Evolutionary conservation across 1,140 invertebrate species (phyloP).

Genomic region (Nasonia vitripennis): DNA sequence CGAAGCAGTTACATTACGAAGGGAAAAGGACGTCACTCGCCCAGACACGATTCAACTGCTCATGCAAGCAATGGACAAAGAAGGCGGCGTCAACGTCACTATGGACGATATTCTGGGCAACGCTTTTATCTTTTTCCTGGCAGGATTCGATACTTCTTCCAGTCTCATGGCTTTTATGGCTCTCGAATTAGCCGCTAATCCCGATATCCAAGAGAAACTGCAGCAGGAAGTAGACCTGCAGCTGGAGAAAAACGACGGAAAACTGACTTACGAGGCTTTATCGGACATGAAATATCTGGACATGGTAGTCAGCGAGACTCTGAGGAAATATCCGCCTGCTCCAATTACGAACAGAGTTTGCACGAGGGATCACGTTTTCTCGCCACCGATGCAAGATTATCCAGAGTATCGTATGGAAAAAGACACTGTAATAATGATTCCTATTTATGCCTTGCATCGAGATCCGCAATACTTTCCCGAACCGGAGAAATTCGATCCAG

Average conservation of each 20-base stretch:
- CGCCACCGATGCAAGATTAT: conserved; percentile 41
- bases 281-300: conserved; percentile 61
- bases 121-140: conserved; percentile 68
- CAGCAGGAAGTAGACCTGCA: conserved; percentile 65
- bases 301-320: conserved; percentile 70
- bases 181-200: conserved; percentile 75
- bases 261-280: conserved; percentile 59
- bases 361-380: conserved; percentile 64
- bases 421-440: conserved; percentile 66
- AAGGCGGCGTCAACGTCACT: conserved; percentile 53
- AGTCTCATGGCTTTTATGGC: conserved; percentile 65
- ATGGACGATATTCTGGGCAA: conserved; percentile 58
- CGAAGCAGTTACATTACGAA: conserved; percentile 54
- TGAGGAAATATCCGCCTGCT: conserved; percentile 76
- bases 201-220: conserved; percentile 73
- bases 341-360: conserved; percentile 74
- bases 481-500: conserved; percentile 75
- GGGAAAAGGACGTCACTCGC: conserved; percentile 55
- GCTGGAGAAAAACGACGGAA: conserved; percentile 39
- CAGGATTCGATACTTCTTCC: conserved; percentile 69
- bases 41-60: conserved; percentile 66
- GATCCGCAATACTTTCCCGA: conserved; percentile 73
- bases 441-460: conserved; percentile 74
- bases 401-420: conserved; percentile 56
- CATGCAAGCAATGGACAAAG: conserved; percentile 60